Conservation (phyloP, 2,113 vertebrate genomes). For the Eulemur rufifrons region DNA sequence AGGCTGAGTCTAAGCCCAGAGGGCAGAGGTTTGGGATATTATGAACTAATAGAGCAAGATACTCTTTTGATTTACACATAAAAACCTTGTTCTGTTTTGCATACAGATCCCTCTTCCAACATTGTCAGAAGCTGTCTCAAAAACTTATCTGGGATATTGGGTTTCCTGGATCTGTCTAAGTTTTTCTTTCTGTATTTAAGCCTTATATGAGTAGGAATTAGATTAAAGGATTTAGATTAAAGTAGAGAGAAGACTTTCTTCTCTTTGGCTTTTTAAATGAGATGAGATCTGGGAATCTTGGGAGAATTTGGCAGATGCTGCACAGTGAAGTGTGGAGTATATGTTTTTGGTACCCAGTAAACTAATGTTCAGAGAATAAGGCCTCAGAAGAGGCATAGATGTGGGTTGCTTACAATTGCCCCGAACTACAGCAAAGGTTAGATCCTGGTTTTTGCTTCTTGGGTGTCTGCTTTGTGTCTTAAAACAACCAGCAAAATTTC, state of each 20-base stretch:
- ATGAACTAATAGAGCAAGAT: background rate
- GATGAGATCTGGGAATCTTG: background rate
- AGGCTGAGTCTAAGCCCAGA: background rate
- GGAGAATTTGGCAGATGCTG: background rate
- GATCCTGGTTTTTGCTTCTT: slow-evolving; percentile 9
- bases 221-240: background rate
- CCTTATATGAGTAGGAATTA: background rate
- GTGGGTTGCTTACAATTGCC: background rate
- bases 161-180: slow-evolving; percentile 49
- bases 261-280: slow-evolving; percentile 15
- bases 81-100: slow-evolving; percentile 42
- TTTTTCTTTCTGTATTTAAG: slow-evolving; percentile 2
- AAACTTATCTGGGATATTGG: slow-evolving; percentile 48
- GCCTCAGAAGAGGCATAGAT: background rate
- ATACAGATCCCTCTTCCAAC: background rate
- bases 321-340: background rate
- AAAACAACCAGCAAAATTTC: background rate
- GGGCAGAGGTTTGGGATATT: background rate
- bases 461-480: slow-evolving; percentile 37
- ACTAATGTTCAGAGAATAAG: background rate
- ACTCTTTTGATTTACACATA: slow-evolving; percentile 8
- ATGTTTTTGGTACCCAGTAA: slow-evolving; percentile 8
- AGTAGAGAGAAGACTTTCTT: slow-evolving; percentile 33
- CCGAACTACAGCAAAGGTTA: background rate
- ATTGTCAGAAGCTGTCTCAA: slow-evolving; percentile 23